A percentile compares a stretch with the other conserved stretches of the same genome.
Conservation (phyloP, 2,888 invertebrate species). For the Pemphredon lugubris region DNA sequence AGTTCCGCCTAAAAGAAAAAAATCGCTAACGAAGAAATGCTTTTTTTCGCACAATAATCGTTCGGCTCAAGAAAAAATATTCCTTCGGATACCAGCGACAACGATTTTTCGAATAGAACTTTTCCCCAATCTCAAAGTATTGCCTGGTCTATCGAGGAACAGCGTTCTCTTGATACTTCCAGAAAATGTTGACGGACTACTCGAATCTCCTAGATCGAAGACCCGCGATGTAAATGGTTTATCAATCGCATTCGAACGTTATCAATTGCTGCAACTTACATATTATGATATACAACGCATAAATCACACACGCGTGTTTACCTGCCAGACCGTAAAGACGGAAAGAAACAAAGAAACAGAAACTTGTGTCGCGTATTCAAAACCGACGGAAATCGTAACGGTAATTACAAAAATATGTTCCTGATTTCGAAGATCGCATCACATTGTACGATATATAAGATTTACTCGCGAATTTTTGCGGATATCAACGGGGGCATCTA, state of each 20-base stretch:
- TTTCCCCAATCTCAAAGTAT: too few relatives aligned
- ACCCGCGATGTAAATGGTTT: background rate
- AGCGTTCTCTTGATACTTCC: background rate
- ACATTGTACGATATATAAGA: constrained; percentile 47
- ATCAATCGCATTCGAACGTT: background rate
- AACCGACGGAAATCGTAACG: constrained; percentile 1
- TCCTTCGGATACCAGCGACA: too few relatives aligned
- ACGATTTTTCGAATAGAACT: too few relatives aligned
- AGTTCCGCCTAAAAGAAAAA: too few relatives aligned
- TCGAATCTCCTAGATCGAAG: background rate
- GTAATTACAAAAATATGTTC: constrained; percentile 56
- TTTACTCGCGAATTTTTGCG: constrained; percentile 45
- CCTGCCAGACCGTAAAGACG: background rate
- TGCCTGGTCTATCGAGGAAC: too few relatives aligned
- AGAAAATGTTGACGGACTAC: background rate
- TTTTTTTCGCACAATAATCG: too few relatives aligned
- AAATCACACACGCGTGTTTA: background rate
- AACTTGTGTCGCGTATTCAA: too few relatives aligned
- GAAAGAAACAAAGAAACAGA: too few relatives aligned
- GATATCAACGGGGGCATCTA: constrained; percentile 46
- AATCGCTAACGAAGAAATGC: too few relatives aligned
- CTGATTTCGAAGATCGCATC: constrained; percentile 59
- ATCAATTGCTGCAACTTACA: background rate
- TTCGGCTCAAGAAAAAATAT: too few relatives aligned
- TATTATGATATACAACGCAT: background rate